Conservation (phyloP, 2,888 invertebrate genomes). For the Drosophila testacea region DNA sequence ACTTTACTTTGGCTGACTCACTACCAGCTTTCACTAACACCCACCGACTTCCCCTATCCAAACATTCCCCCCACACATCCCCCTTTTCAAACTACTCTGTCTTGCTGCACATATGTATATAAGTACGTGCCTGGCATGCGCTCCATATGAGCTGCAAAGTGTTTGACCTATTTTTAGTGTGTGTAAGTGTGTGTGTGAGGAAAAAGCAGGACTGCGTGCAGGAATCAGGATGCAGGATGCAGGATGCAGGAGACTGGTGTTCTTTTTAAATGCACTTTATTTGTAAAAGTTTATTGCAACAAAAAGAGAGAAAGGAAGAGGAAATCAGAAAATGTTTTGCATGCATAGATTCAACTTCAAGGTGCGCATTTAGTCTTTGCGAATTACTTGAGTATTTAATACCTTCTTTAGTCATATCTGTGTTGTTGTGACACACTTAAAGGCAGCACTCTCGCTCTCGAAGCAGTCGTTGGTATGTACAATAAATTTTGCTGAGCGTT, state of each 20-base stretch:
- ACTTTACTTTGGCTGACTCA: slow-evolving; percentile 63
- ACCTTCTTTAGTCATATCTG: slow-evolving; percentile 5
- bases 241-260: slow-evolving; percentile 14
- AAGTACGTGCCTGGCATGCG: slow-evolving; percentile 62
- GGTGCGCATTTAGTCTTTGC: slow-evolving; percentile 7
- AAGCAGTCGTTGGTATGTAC: slow-evolving; percentile 25
- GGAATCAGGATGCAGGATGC: not conserved
- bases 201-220: not conserved
- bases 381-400: slow-evolving; percentile 41
- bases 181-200: slow-evolving; percentile 2
- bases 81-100: not conserved
- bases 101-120: slow-evolving; percentile 11
- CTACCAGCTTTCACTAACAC: slow-evolving; percentile 41
- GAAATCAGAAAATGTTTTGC: slow-evolving; percentile 35
- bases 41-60: not conserved
- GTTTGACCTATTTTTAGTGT: slow-evolving; percentile 65
- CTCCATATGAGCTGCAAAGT: slow-evolving; percentile 47
- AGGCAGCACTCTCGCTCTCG: slow-evolving; percentile 31
- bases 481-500: slow-evolving; percentile 28
- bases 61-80: slow-evolving; percentile 4
- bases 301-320: slow-evolving; percentile 18
- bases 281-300: slow-evolving; percentile 49
- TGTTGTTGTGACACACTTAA: slow-evolving; percentile 43
- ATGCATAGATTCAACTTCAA: slow-evolving; percentile 43
- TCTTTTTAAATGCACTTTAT: slow-evolving; percentile 64